Conservation (phyloP, 2,797 vertebrate genomes). For the Pangasius mekongensis region DNA sequence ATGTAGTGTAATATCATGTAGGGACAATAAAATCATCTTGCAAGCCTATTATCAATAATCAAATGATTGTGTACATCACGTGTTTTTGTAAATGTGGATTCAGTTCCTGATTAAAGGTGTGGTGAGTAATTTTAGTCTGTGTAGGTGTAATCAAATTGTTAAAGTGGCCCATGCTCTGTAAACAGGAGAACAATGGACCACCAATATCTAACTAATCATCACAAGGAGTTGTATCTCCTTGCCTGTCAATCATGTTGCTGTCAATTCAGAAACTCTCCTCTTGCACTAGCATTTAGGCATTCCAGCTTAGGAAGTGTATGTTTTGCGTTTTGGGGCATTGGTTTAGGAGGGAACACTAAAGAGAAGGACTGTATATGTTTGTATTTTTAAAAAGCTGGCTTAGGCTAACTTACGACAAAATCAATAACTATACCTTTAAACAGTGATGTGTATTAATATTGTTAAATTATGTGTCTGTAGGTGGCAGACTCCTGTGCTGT, state of each 20-base stretch:
- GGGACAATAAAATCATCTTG: background rate
- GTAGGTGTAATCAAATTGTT: background rate
- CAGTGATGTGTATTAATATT: background rate
- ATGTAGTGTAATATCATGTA: background rate
- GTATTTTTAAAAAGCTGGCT: background rate
- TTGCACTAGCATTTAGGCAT: background rate
- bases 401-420: background rate
- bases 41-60: background rate
- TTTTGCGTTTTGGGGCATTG: background rate
- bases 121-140: background rate
- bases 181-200: background rate
- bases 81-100: background rate
- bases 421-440: background rate
- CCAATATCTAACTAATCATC: background rate
- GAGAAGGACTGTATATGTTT: background rate
- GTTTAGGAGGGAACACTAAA: background rate
- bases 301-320: background rate
- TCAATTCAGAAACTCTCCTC: background rate
- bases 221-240: background rate
- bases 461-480: constrained; percentile 65
- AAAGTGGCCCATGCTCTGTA: background rate
- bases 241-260: background rate
- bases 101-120: background rate
- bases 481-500: constrained; percentile 93
- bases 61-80: background rate